These are phyloP conservation scores for Chamaetylas fuelleborni DNA, from an alignment of 2,113 vertebrate genomes.

Conservation along the genomic window DNA sequence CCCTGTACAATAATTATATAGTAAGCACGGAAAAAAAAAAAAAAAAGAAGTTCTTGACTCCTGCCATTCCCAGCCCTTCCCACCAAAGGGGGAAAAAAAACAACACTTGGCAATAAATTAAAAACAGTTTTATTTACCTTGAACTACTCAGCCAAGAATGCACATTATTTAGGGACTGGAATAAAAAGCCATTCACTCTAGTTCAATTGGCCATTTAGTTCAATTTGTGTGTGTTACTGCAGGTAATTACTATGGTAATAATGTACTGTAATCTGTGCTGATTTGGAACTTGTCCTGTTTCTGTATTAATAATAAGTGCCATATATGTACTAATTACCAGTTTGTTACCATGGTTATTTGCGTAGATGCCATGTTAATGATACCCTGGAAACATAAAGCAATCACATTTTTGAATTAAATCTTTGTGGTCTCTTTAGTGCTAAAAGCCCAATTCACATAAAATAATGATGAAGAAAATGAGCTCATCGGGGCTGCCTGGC, in stretches of 20 bases:
- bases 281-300: constrained; percentile 64
- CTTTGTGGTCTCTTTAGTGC: constrained; percentile 73
- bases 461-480: constrained; percentile 77
- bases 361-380: constrained; percentile 64
- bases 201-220: constrained; percentile 77
- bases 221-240: constrained; percentile 75
- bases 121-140: constrained; percentile 72
- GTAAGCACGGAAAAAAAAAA: neutral
- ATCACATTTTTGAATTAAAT: constrained; percentile 68
- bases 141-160: constrained; percentile 68
- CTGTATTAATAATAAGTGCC: constrained; percentile 50
- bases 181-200: constrained; percentile 78
- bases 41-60: neutral
- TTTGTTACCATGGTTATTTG: constrained; percentile 73
- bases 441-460: constrained; percentile 71
- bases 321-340: constrained; percentile 70
- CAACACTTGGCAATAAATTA: constrained; percentile 41
- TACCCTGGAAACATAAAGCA: constrained; percentile 73
- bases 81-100: neutral
- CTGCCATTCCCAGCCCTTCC: neutral
- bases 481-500: constrained; percentile 58
- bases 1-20: neutral
- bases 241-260: constrained; percentile 77
- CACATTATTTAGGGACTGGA: constrained; percentile 75
- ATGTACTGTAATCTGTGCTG: constrained; percentile 51